Conservation (phyloP, 2,888 invertebrate species). For the Digitonthophagus gazella region DNA sequence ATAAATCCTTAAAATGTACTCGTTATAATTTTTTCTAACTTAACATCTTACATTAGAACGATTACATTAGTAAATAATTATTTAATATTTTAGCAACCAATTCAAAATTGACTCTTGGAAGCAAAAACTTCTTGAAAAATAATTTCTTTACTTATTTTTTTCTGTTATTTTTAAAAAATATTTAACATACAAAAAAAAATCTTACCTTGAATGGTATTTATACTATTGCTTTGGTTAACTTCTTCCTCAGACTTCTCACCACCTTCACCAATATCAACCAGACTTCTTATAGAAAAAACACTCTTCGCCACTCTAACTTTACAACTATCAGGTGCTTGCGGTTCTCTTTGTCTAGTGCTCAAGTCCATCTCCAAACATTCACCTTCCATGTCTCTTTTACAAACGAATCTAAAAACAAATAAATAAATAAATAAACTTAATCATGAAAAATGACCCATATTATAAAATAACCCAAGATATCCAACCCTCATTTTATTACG, state of each 20-base stretch:
- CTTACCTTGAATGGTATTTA: constrained; percentile 28
- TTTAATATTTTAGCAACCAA: too few species aligned
- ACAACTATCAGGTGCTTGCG: constrained; percentile 44
- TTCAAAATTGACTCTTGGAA: too few species aligned
- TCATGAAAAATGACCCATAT: too few species aligned
- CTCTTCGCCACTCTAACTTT: constrained; percentile 59
- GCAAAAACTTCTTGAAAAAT: neutral
- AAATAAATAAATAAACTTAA: neutral
- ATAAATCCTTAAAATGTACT: too few species aligned
- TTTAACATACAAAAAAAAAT: constrained; percentile 5
- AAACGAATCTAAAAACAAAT: neutral
- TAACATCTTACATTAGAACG: too few species aligned
- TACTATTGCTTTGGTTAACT: constrained; percentile 3
- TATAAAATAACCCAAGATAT: too few species aligned
- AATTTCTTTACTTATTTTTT: too few species aligned
- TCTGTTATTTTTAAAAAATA: too few species aligned
- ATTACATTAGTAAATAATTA: neutral
- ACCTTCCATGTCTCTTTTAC: constrained; percentile 30
- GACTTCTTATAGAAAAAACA: constrained; percentile 59
- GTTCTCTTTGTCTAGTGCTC: constrained; percentile 52
- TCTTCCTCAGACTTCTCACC: constrained; percentile 35
- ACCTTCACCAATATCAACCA: constrained; percentile 57
- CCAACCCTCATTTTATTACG: too few species aligned
- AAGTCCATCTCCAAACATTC: constrained; percentile 52
- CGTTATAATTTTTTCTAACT: too few species aligned